These are phyloP conservation scores for Laothoe populi DNA, from an alignment of 2,888 invertebrate genomes.

Conservation along the genomic window DNA sequence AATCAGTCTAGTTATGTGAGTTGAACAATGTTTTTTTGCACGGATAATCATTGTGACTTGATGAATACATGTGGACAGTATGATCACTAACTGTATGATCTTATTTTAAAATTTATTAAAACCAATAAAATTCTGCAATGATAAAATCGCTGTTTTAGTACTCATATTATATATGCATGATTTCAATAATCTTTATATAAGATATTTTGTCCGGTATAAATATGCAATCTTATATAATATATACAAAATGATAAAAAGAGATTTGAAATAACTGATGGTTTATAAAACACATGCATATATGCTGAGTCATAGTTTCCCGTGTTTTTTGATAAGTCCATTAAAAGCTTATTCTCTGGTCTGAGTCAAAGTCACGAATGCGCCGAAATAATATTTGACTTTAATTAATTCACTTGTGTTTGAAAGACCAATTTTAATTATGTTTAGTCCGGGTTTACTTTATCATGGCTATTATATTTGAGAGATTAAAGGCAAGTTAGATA, in stretches of 20 bases:
- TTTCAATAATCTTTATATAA: no score
- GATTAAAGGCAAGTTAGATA: background rate
- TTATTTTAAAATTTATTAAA: no score
- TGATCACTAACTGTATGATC: no score
- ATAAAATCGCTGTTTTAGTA: no score
- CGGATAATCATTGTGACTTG: no score
- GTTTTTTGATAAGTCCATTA: constrained; percentile 12
- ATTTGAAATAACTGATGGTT: background rate
- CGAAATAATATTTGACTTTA: constrained; percentile 33
- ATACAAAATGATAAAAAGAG: background rate
- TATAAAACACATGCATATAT: constrained; percentile 13
- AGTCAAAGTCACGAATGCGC: constrained; percentile 32
- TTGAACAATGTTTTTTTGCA: no score
- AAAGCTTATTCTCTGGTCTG: constrained; percentile 29
- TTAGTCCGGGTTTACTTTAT: constrained; percentile 5
- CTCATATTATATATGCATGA: no score
- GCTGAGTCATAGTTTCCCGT: constrained; percentile 7
- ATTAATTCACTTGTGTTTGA: constrained; percentile 30
- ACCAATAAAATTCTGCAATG: no score
- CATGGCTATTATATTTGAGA: constrained; percentile 6
- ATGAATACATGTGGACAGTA: no score
- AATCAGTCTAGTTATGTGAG: no score
- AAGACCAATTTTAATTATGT: constrained; percentile 18
- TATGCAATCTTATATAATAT: background rate
- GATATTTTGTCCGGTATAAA: no score